These are phyloP conservation scores for Anadara kagoshimensis DNA, from an alignment of 1,140 invertebrate species.

Conservation along the genomic window DNA sequence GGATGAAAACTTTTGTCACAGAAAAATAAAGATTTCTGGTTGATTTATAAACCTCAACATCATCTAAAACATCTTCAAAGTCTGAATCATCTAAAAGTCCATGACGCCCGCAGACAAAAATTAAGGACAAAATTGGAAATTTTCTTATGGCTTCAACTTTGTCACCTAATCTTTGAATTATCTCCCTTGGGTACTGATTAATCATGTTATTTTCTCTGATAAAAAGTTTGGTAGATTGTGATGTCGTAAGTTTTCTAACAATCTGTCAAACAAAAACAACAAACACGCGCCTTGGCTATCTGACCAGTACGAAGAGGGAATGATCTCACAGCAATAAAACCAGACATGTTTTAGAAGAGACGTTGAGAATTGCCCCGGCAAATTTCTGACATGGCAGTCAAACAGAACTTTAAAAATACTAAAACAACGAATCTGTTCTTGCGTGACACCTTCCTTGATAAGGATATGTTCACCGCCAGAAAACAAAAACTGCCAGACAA, in stretches of 20 bases:
- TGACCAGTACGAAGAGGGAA: conserved; percentile 5
- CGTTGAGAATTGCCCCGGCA: neutral
- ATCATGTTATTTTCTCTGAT: conserved; percentile 37
- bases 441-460: conserved; percentile 6
- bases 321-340: conserved; percentile 17
- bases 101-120: conserved; percentile 13
- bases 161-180: conserved; percentile 1
- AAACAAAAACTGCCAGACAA: conserved; percentile 36
- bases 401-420: conserved; percentile 29
- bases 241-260: conserved; percentile 7
- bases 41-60: neutral
- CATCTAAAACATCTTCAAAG: conserved; percentile 8
- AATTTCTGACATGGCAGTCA: conserved; percentile 13
- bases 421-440: conserved; percentile 24
- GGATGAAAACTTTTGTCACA: neutral
- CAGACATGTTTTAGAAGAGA: conserved; percentile 27
- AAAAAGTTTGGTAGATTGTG: conserved; percentile 33
- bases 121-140: conserved; percentile 28
- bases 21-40: neutral
- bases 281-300: conserved; percentile 13
- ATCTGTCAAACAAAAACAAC: conserved; percentile 10
- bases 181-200: neutral
- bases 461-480: conserved; percentile 14
- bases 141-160: conserved; percentile 10
- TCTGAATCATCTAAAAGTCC: neutral